Evolutionary conservation across 2,113 vertebrate species (phyloP), one percentile per base, ranked within the genome.

Genomic region (Haliaeetus leucogaster): DNA sequence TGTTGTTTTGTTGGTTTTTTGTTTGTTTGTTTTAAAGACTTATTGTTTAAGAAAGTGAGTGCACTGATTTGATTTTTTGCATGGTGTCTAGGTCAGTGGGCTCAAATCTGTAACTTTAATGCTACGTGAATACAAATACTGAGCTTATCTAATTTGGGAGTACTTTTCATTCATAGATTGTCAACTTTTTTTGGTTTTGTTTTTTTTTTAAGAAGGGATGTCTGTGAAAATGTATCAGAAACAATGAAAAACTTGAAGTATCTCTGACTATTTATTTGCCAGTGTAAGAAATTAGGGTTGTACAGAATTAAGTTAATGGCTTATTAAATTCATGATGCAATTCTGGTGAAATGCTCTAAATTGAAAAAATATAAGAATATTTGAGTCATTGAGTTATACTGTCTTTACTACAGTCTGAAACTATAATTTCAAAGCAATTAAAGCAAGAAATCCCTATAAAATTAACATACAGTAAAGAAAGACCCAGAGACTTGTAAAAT

Each of bases 371-470:
- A 7, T 25, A 66, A 23, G n/a, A 45, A 53, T 68, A 48, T 76
- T 84, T 71, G 62, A 85, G 52, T 92, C 74, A 34, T 12, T 74
- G 81, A 40, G 5, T 83, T 83, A 56, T 3, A 26, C 45, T 73
- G 27, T 63, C 74, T 97, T 86, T 79, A 47, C 40, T 95, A 47
- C 47, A 72, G 45, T 56, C 53, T 90, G 86, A 83, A 92, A 83
- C 92, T 26, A 26, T 22, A 30, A 90, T 90, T 95, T 86, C 59
- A 94, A 95, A 83, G 58, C 63, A 82, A 72, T 72, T 82, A 81
- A 89, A 86, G 27, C 34, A 91, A 78, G 67, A 81, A 70, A 38
- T 58, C 30, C 59, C 73, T 70, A 48, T 58, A 62, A 89, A 95
- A 68, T 90, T 70, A 55, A 36, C 8, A 30, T 2, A 52, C 22